A percentile compares a stretch with the other conserved stretches of the same genome.
Evolutionary conservation across 2,888 invertebrate species (phyloP).

Genomic region (Congeria kusceri): DNA sequence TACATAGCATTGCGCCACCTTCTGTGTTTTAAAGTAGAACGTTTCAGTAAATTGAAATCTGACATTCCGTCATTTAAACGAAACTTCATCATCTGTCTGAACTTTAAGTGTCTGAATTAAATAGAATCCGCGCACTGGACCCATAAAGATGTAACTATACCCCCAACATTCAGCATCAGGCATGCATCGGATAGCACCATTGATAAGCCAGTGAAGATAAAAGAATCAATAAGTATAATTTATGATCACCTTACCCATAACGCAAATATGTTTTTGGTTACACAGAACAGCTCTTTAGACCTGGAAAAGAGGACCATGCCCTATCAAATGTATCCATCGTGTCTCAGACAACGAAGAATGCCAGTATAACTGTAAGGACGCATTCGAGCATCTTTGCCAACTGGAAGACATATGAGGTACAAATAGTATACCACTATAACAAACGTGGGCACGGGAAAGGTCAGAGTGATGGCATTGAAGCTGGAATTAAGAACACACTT

Average conservation of each 20-base stretch:
- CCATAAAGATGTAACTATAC: conserved; percentile 33
- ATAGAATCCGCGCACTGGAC: conserved; percentile 38
- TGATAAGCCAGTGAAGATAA: conserved; percentile 31
- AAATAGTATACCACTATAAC: conserved; percentile 31
- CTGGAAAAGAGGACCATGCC: conserved; percentile 21
- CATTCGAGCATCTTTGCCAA: conserved; percentile 16
- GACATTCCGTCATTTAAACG: conserved; percentile 12
- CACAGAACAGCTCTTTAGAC: conserved; percentile 26
- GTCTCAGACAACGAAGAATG: conserved; percentile 35
- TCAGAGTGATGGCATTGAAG: conserved; percentile 31
- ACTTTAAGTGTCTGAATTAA: conserved; percentile 25
- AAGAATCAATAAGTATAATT: conserved; percentile 37
- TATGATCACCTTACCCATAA: conserved; percentile 27
- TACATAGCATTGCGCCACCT: conserved; percentile 29
- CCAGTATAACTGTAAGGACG: conserved; percentile 34
- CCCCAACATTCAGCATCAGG: conserved; percentile 34
- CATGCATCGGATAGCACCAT: conserved; percentile 20
- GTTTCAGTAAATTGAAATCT: conserved; percentile 18
- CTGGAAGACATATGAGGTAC: conserved; percentile 24
- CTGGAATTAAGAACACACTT: conserved; percentile 24
- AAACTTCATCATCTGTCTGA: conserved; percentile 19
- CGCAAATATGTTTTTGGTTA: conserved; percentile 20
- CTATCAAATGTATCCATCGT: conserved; percentile 18
- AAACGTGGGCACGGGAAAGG: conserved; percentile 39
- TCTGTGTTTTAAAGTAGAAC: conserved; percentile 22